Base-by-base conservation (phyloP, 2,797 vertebrate species). In the Pseudochirops cupreus region DNA sequence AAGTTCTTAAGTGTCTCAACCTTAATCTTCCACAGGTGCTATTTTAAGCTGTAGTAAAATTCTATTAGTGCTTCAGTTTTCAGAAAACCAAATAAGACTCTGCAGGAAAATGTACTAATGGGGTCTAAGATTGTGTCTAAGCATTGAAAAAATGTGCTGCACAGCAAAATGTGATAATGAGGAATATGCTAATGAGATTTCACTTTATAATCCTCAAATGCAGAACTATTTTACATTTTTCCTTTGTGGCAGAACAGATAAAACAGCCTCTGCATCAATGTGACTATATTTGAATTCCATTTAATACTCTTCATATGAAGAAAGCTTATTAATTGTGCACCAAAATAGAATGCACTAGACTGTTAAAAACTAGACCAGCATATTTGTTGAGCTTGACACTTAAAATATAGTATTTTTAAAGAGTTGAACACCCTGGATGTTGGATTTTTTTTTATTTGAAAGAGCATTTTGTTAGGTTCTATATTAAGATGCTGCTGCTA, bases 1-100 rank as follows among this genome's bases (percentile, higher is more conserved):
- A 31, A 93, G 58, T 93, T 92, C 11, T 29, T 52, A 90, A 93
- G 82, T 59, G 54, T 87, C 12, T 55, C 92, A 92, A 93, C 57
- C n/a, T 93, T 92, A 95, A 94, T 96, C 57, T 94, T 91, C 58
- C 93, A 39, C 18, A 96, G 59, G 57, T 95, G 39, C 28, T 94
- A 24, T 82, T 95, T 93, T 96, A 94, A 96, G 53, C 89, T 95
- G 58, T 21, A 92, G 18, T 95, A 92, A 92, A 97, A 94, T 92
- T 94, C 18, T 94, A 67, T 91, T 94, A 82, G 58, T 94, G 21
- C 54, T 93, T 97, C 59, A 92, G 67, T 93, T 94, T 94, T 94
- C 55, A 94, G 89, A 92, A 95, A 96, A 93, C 74, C 46, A 87
- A 87, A 56, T 18, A 90, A 92, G 24, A 50, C 92, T 91, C 12